A percentile compares a stretch with the other conserved stretches of the same genome.
Conservation (phyloP, 2,888 invertebrate species). For the Epirrhoe tristata region DNA sequence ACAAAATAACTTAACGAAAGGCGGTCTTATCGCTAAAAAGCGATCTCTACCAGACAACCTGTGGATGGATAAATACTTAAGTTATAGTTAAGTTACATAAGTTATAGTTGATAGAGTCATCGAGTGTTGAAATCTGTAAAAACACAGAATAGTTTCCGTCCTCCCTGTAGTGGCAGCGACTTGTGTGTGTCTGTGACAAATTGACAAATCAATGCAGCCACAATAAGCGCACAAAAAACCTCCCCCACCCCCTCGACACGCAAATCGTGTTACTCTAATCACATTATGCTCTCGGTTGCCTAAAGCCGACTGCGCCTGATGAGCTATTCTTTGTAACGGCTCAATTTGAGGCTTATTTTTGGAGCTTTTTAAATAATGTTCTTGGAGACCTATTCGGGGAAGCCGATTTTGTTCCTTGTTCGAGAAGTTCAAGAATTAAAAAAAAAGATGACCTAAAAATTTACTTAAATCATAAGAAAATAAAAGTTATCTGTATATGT, state of each 20-base stretch:
- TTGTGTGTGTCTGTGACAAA: conserved; percentile 36
- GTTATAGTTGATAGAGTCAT: too few relatives aligned
- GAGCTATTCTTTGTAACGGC: conserved; percentile 69
- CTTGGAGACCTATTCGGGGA: neutral
- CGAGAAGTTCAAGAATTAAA: neutral
- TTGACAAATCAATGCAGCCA: conserved; percentile 47
- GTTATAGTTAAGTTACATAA: too few relatives aligned
- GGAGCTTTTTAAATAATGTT: conserved; percentile 16
- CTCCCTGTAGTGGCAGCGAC: neutral
- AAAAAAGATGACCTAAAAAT: conserved; percentile 6
- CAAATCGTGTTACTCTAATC: conserved; percentile 72
- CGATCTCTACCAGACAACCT: too few relatives aligned
- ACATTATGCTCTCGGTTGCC: conserved; percentile 59
- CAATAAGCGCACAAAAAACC: conserved; percentile 43
- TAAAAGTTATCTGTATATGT: neutral
- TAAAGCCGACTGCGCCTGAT: conserved; percentile 67
- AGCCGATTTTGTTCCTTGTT: neutral
- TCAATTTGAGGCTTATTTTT: conserved; percentile 28
- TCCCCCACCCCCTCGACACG: conserved; percentile 39
- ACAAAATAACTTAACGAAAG: too few relatives aligned
- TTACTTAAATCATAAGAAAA: neutral
- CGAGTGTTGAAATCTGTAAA: too few relatives aligned
- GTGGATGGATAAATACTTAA: too few relatives aligned
- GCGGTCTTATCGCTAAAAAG: too few relatives aligned
- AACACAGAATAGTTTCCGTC: too few relatives aligned